Base-by-base conservation (phyloP, 2,797 vertebrate genomes). In the Takifugu rubripes region DNA sequence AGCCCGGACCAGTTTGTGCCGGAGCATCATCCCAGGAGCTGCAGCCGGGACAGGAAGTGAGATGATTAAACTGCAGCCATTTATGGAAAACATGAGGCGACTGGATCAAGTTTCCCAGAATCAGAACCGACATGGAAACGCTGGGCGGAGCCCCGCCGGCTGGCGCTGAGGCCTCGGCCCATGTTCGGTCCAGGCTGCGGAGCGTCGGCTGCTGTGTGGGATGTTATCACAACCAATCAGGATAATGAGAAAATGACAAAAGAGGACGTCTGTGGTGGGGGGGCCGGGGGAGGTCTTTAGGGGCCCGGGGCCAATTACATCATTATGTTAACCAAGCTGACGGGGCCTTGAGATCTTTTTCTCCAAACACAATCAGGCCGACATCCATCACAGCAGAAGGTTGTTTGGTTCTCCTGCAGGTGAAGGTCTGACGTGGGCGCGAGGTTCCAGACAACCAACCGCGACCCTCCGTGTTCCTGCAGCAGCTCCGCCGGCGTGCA, bases 301-400 rank as follows among this genome's bases (percentile, higher is more conserved):
- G 75, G 75, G 70, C 74, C 66, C 65, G 0, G 26, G 46, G 36
- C 42, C 64, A 65, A 82, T 85, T 78, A 82, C 74, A 66, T 79
- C 56, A 84, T 84, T 79, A 79, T 66, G 42, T 74, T 72, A 64
- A 73, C 61, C 59, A 8, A 66, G 72, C 46, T 16, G 60, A 43
- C 54, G 61, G 56, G 65, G 61, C 71, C 70, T 69, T 52, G 49
- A 68, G 77, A 47, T 49, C 55, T 55, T 54, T 52, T 59, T 49
- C 44, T 62, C 36, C 51, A 55, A 72, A 75, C 60, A 64, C 61
- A 74, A 59, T 78, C 65, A 69, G 5, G 58, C 0, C 5, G 29
- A 40, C 70, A 58, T 74, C 59, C 40, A 77, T 65, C 66, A 63
- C 54, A 47, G 53, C 12, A 9, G 5, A 57, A 40, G 1, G 16